phyloP scores from a whole-genome alignment of 2,113 vertebrate genomes.

The Vimba vimba region DNA sequence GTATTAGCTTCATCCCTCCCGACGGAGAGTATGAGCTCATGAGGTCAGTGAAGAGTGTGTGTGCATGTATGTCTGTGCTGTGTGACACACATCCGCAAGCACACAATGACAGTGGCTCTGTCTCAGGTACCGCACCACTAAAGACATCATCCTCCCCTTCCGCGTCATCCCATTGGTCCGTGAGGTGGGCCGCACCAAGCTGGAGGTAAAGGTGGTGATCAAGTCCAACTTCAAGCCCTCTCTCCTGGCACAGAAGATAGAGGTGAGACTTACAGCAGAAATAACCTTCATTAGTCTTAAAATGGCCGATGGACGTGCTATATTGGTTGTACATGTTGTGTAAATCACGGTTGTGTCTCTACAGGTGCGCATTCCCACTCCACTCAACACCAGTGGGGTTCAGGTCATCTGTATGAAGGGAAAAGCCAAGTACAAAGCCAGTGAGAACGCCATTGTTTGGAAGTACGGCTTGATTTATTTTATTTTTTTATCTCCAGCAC shows the following conservation, averaged over 20 bases:
- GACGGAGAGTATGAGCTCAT: slow-evolving; percentile 99
- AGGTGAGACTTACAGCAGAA: slow-evolving; percentile 76
- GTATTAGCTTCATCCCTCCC: slow-evolving; percentile 99
- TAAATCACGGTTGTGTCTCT: slow-evolving; percentile 39
- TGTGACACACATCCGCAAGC: background rate
- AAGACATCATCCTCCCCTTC: slow-evolving; percentile 99
- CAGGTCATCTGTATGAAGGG: slow-evolving; percentile 99
- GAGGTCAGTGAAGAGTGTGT: slow-evolving; percentile 79
- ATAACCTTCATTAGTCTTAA: background rate
- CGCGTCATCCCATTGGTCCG: slow-evolving; percentile 96
- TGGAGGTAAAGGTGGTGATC: slow-evolving; percentile 99
- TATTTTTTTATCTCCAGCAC: background rate
- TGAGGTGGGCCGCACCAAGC: slow-evolving; percentile 96
- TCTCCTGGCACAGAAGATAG: slow-evolving; percentile 97
- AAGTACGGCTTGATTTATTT: slow-evolving; percentile 81
- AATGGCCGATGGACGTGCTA: background rate
- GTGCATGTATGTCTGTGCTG: background rate
- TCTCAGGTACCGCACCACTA: slow-evolving; percentile 95
- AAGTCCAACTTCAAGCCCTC: slow-evolving; percentile 99
- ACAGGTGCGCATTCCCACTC: slow-evolving; percentile 96
- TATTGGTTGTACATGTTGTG: background rate
- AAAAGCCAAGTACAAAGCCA: slow-evolving; percentile 99
- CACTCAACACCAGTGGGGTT: slow-evolving; percentile 97
- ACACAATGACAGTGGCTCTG: slow-evolving; percentile 1
- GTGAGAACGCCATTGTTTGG: slow-evolving; percentile 99